Evolutionary conservation across 2,113 vertebrate species (phyloP).

Genomic region (Scomber colias): DNA sequence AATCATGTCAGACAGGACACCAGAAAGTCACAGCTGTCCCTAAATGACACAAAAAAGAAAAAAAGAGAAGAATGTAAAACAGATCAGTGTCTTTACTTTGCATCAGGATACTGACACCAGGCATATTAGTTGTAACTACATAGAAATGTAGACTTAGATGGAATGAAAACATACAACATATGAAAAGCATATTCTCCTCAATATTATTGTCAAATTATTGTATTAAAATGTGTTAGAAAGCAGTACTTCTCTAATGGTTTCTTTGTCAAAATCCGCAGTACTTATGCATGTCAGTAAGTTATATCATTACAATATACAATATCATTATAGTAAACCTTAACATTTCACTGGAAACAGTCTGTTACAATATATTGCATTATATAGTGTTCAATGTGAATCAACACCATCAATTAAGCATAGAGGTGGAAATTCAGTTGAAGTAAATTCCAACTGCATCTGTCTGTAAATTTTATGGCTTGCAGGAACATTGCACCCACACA

Average conservation of each 20-base stretch:
- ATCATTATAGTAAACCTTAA: no score
- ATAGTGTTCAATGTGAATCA: not conserved
- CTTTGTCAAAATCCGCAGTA: not conserved
- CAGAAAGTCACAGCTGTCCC: conserved; percentile 51
- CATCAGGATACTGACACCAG: not conserved
- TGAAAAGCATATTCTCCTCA: not conserved
- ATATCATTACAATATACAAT: no score
- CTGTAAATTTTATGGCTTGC: not conserved
- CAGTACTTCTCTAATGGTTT: not conserved
- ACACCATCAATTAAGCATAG: not conserved
- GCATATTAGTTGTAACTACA: not conserved
- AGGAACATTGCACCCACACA: conserved; percentile 5
- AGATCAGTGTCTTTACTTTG: not conserved
- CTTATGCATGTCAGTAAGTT: not conserved
- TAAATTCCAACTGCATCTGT: not conserved
- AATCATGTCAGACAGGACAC: conserved; percentile 53
- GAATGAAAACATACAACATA: not conserved
- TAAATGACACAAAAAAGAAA: conserved; percentile 5
- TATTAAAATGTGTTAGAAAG: not conserved
- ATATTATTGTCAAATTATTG: not conserved
- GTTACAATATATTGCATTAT: not conserved
- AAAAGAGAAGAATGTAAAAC: not conserved
- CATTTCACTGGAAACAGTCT: no score
- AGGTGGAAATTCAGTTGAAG: not conserved
- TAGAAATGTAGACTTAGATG: not conserved